Evolutionary conservation across 1,140 invertebrate genomes (phyloP), one percentile per base, ranked within the genome.

Genomic region (Formica exsecta): DNA sequence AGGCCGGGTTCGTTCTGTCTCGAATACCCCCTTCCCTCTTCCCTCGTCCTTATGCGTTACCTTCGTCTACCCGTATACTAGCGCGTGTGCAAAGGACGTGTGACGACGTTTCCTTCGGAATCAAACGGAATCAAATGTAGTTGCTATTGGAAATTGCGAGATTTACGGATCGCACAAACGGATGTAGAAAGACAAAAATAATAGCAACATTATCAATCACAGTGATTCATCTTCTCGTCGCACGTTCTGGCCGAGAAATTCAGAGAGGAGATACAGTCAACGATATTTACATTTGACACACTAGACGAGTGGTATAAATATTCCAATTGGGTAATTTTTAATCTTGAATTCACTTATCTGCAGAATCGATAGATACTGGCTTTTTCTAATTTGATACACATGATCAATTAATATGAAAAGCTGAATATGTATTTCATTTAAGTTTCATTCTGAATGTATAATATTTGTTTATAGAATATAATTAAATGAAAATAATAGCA

Each of bases 231-330:
- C 3, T 19, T 38, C 38, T 3, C 7, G 8, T 19, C 44, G 11
- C n/a, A 51, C 44, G 29, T 29, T 29, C 29, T 66, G 1, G 13
- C 13, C 25, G 41, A 22, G 0, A 0, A 36, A 54, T 8, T 11
- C 16, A 19, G 11, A 48, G 13, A 48, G 13, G 32, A 54, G 29
- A 19, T 11, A 9, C 41, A 4, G 51, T 64, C 7, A 16, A 57
- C 8, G 44, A 59, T 85, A 85, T 36, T 64, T 76, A 54, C 16
- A 48, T 59, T 44, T 57, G 9, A 70, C 16, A 38, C 5, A 19
- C 16, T 19, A 5, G 4, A 79, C 13, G 36, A 32, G 7, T 77
- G 25, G 36, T 29, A 13, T 2, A 32, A 54, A 5, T 68, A n/a
- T 57, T 25, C n/a, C 29, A 29, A 54, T 11, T 16, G 6, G 48